phyloP scores from a whole-genome alignment of 2,888 invertebrate species.

The Cheiracanthium punctorium region DNA sequence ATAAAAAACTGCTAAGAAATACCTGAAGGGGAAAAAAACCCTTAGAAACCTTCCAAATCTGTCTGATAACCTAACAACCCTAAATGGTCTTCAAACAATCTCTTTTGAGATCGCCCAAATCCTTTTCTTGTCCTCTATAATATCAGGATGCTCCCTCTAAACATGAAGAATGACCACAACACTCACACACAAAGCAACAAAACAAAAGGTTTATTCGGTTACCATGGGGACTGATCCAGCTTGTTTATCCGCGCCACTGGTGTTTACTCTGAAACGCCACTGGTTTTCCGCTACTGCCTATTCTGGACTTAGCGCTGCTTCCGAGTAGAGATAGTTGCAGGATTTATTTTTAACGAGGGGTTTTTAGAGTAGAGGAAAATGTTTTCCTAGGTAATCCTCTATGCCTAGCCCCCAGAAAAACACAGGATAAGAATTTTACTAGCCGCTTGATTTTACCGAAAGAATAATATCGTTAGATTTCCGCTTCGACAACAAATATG shows the following conservation, averaged over 20 bases:
- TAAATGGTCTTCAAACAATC: neutral
- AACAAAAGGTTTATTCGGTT: slow-evolving; percentile 21
- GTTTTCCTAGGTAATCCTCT: neutral
- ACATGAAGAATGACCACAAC: slow-evolving; percentile 9
- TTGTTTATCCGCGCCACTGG: slow-evolving; percentile 60
- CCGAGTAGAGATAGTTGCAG: slow-evolving; percentile 2
- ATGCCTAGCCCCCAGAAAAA: neutral
- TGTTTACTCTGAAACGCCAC: slow-evolving; percentile 21
- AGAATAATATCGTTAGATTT: too few relatives aligned
- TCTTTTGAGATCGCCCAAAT: slow-evolving; percentile 1
- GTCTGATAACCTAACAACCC: neutral
- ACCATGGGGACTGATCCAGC: slow-evolving; percentile 57
- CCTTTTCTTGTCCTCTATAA: neutral
- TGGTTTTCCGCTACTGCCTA: neutral
- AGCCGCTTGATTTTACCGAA: neutral
- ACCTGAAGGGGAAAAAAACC: too few relatives aligned
- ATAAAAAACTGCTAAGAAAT: neutral
- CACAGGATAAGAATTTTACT: neutral
- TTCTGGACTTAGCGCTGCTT: neutral
- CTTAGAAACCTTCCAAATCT: neutral
- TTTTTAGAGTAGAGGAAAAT: slow-evolving; percentile 35
- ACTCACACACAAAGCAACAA: neutral
- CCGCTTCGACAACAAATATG: too few relatives aligned
- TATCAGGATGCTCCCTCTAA: neutral
- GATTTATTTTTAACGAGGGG: slow-evolving; percentile 64